Percentiles rank a stretch among this genome's conserved stretches.
phyloP scores from a whole-genome alignment of 2,113 vertebrate species.

The Xenotilapia flavipinnis region DNA sequence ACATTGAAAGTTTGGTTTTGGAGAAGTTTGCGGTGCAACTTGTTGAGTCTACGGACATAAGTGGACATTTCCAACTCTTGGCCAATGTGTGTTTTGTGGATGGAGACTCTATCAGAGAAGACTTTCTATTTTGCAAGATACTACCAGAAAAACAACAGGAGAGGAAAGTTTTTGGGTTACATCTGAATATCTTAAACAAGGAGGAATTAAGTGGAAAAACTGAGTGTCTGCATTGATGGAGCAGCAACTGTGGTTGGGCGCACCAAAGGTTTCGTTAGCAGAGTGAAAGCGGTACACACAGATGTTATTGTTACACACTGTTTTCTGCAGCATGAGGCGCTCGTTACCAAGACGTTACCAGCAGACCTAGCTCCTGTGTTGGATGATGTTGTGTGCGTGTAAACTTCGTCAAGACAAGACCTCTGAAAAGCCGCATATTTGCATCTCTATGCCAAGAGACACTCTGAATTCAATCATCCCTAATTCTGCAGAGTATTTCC shows the following conservation, averaged over 20 bases:
- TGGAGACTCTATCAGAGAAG: not conserved
- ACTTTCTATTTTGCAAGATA: not conserved
- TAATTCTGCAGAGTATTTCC: not conserved
- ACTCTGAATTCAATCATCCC: not conserved
- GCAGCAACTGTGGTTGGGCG: not conserved
- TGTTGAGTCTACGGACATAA: not conserved
- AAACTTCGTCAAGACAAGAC: not conserved
- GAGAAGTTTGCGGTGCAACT: not conserved
- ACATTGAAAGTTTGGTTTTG: not conserved
- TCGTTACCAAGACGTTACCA: not conserved
- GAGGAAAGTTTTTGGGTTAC: not conserved
- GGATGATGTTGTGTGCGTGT: not conserved
- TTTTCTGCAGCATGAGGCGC: not conserved
- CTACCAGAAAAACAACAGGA: not conserved
- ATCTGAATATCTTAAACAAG: not conserved
- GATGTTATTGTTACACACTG: not conserved
- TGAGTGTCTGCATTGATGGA: not conserved
- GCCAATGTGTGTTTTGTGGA: not conserved
- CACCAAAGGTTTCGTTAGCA: not conserved
- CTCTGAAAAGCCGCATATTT: not conserved
- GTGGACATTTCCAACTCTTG: not conserved
- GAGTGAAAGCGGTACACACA: not conserved
- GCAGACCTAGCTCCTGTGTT: not conserved
- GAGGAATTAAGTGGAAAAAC: not conserved
- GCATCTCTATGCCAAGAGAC: not conserved